Conservation (phyloP, 2,113 vertebrate species). For the Upupa epops region DNA sequence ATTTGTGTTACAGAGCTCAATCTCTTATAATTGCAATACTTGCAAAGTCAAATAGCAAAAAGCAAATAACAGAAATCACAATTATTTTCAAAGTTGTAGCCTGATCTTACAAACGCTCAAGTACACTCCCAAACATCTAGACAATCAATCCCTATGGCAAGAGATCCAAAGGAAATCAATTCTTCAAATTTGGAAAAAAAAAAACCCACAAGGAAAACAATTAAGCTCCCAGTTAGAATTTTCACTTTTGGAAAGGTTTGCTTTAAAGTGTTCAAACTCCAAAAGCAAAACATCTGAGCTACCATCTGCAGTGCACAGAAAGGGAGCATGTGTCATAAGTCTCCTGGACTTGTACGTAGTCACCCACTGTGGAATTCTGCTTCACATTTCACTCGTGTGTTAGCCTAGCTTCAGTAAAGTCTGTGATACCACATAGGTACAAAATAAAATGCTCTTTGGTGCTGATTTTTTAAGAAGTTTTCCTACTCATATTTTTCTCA, state of each 20-base stretch:
- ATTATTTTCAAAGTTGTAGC: background rate
- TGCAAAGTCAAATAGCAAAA: slow-evolving; percentile 24
- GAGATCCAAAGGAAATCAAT: background rate
- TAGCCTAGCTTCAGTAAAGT: background rate
- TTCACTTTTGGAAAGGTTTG: background rate
- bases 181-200: background rate
- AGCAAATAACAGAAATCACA: background rate
- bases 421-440: background rate
- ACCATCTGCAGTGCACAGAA: background rate
- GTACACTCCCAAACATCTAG: background rate
- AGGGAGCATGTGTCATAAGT: background rate
- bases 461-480: background rate
- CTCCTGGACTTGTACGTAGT: background rate
- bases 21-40: slow-evolving; percentile 17
- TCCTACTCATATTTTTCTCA: background rate
- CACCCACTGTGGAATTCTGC: background rate
- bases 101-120: background rate
- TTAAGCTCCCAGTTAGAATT: background rate
- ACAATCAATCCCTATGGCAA: background rate
- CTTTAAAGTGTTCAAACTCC: background rate
- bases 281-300: background rate
- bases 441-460: background rate
- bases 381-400: background rate
- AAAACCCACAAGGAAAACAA: background rate
- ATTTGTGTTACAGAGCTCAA: background rate